Conservation (phyloP, 2,113 vertebrate genomes). For the Hippocampus abdominalis region DNA sequence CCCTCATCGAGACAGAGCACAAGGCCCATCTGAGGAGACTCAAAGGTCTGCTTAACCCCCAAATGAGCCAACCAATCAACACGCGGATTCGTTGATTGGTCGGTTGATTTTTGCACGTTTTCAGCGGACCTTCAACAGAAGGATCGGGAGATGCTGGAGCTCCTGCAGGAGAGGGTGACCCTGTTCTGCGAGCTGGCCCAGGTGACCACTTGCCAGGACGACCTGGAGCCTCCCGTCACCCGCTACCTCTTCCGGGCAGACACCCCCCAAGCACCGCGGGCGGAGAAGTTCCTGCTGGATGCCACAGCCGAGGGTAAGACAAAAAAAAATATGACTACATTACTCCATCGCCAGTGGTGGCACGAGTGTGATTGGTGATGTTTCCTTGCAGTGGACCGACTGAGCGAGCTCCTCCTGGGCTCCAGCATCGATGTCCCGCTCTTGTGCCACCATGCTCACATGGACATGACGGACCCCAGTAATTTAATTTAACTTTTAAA, state of each 20-base stretch:
- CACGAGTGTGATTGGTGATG: slow-evolving; percentile 1
- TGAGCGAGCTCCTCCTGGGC: slow-evolving; percentile 80
- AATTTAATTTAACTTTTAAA: slow-evolving; percentile 38
- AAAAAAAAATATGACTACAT: background rate
- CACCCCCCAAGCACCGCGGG: slow-evolving; percentile 73
- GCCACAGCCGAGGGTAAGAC: slow-evolving; percentile 80
- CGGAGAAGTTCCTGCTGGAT: slow-evolving; percentile 79
- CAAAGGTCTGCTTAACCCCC: slow-evolving; percentile 71
- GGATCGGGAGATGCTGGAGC: slow-evolving; percentile 79
- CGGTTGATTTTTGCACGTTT: background rate
- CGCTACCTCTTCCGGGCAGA: slow-evolving; percentile 80
- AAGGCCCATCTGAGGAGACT: slow-evolving; percentile 83
- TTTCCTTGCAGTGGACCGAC: slow-evolving; percentile 75
- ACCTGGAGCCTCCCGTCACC: slow-evolving; percentile 57
- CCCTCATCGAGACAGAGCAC: slow-evolving; percentile 85
- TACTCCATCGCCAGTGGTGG: background rate
- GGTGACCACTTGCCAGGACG: slow-evolving; percentile 73
- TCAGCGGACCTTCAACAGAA: slow-evolving; percentile 85
- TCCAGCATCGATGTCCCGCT: slow-evolving; percentile 61
- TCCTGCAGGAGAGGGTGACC: slow-evolving; percentile 83
- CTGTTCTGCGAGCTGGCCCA: slow-evolving; percentile 83
- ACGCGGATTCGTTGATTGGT: background rate
- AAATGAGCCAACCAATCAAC: background rate
- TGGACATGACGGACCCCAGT: slow-evolving; percentile 63
- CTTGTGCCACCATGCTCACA: slow-evolving; percentile 60